Conservation (phyloP, 2,888 invertebrate species). For the Pseudoips prasinana region DNA sequence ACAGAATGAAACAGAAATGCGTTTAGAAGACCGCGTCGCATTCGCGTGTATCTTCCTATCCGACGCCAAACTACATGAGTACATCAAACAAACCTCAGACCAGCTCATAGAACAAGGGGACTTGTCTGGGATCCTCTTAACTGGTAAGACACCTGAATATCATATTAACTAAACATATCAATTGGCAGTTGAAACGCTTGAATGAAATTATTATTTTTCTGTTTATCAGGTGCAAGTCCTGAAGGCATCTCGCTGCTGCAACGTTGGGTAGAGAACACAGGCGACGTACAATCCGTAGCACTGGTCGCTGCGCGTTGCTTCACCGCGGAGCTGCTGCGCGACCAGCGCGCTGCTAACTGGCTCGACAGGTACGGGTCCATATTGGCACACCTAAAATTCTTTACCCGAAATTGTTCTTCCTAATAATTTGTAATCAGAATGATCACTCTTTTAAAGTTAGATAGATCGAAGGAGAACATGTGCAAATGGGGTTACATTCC, state of each 20-base stretch:
- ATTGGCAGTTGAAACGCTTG: too few species aligned
- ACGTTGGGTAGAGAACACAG: conserved; percentile 91
- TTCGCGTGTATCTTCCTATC: conserved; percentile 94
- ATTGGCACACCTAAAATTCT: too few species aligned
- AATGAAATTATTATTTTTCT: too few species aligned
- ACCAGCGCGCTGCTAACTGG: conserved; percentile 86
- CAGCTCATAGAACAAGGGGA: conserved; percentile 89
- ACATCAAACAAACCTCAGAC: conserved; percentile 86
- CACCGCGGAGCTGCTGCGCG: conserved; percentile 86
- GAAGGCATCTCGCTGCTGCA: conserved; percentile 92
- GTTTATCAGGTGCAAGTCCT: conserved; percentile 83
- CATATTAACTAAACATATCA: too few species aligned
- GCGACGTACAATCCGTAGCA: conserved; percentile 95
- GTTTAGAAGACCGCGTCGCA: conserved; percentile 94
- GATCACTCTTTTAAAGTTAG: too few species aligned
- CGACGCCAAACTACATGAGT: conserved; percentile 90
- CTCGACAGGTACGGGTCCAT: conserved; percentile 87
- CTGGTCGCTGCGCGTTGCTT: conserved; percentile 91
- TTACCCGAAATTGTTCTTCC: too few species aligned
- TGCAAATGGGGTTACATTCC: too few species aligned
- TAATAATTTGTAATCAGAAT: too few species aligned
- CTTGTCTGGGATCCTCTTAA: conserved; percentile 91
- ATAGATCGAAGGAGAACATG: too few species aligned
- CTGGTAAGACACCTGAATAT: too few species aligned
- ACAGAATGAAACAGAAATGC: conserved; percentile 91